These are phyloP conservation scores for Apostichopus californicus DNA, from an alignment of 35 echinoderm and acorn worm genomes.

Conservation along the genomic window DNA sequence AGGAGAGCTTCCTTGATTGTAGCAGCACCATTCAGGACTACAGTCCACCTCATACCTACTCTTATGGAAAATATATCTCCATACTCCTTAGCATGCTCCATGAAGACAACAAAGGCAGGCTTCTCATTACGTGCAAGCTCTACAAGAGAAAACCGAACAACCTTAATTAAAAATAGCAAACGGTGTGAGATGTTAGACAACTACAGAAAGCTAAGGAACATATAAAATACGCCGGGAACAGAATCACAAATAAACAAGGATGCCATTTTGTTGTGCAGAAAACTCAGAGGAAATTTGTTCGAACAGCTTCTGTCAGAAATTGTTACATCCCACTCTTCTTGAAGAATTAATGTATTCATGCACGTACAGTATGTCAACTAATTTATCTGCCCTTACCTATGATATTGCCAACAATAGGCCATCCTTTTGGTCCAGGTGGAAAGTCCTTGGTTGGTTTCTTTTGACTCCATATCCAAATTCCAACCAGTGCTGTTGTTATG, in stretches of 20 bases:
- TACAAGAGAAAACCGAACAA: too few species aligned
- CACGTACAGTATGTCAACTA: too few species aligned
- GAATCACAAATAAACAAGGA: too few species aligned
- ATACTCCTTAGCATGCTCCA: background rate
- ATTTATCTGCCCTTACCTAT: background rate
- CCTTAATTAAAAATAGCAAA: too few species aligned
- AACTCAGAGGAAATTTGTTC: too few species aligned
- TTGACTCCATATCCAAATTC: conserved; percentile 42
- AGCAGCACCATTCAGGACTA: background rate
- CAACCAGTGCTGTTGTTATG: conserved; percentile 12
- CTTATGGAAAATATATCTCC: conserved; percentile 7
- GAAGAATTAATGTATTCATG: too few species aligned
- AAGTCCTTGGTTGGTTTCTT: conserved; percentile 17
- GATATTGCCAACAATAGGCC: conserved; percentile 29
- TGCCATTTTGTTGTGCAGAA: too few species aligned
- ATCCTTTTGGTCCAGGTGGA: conserved; percentile 39
- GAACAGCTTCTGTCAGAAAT: too few species aligned
- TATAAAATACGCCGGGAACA: too few species aligned
- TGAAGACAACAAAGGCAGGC: background rate
- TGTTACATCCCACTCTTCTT: too few species aligned
- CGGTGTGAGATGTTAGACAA: too few species aligned
- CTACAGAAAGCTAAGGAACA: too few species aligned
- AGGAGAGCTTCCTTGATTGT: background rate
- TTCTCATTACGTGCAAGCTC: background rate
- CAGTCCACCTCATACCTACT: background rate